Percentiles rank a stretch among this genome's conserved stretches.
phyloP scores from a whole-genome alignment of 2,797 vertebrate species.

The Chrysocyon brachyurus region DNA sequence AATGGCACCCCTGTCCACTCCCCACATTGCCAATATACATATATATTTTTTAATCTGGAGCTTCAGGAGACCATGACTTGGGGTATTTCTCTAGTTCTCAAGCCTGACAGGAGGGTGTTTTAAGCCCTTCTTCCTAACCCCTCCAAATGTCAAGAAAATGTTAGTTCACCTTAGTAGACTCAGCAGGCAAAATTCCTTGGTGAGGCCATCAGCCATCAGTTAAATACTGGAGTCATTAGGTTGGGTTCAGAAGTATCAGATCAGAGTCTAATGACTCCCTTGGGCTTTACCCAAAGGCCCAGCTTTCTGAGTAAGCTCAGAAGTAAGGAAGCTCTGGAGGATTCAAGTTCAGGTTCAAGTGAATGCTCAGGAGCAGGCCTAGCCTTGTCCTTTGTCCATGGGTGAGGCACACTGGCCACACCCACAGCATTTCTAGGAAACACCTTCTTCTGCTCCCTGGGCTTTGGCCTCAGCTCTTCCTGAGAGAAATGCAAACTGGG shows the following conservation, averaged over 20 bases:
- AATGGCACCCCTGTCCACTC: not conserved
- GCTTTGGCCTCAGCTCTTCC: not conserved
- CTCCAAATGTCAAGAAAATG: slow-evolving; percentile 12
- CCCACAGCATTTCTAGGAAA: slow-evolving; percentile 60
- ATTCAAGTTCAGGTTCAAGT: slow-evolving; percentile 56
- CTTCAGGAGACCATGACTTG: not conserved
- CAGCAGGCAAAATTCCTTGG: slow-evolving; percentile 46
- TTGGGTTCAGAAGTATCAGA: slow-evolving; percentile 8
- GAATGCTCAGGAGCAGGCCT: not conserved
- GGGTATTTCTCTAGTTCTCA: not conserved
- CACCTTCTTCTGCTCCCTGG: not conserved
- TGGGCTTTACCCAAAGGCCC: slow-evolving; percentile 34
- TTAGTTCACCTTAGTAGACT: not conserved
- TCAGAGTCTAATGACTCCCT: slow-evolving; percentile 40
- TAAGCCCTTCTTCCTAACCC: not conserved
- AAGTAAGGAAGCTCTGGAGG: not conserved
- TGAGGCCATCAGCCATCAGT: slow-evolving; percentile 8
- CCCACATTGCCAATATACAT: not conserved
- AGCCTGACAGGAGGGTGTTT: not conserved
- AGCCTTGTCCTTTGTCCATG: slow-evolving; percentile 34
- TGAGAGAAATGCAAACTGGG: not conserved
- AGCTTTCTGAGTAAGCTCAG: slow-evolving; percentile 60
- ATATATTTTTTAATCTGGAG: not conserved
- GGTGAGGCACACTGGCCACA: slow-evolving; percentile 20
- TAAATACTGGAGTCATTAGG: slow-evolving; percentile 11